Conservation (phyloP, 2,113 vertebrate species). For the Tragelaphus buxtoni region DNA sequence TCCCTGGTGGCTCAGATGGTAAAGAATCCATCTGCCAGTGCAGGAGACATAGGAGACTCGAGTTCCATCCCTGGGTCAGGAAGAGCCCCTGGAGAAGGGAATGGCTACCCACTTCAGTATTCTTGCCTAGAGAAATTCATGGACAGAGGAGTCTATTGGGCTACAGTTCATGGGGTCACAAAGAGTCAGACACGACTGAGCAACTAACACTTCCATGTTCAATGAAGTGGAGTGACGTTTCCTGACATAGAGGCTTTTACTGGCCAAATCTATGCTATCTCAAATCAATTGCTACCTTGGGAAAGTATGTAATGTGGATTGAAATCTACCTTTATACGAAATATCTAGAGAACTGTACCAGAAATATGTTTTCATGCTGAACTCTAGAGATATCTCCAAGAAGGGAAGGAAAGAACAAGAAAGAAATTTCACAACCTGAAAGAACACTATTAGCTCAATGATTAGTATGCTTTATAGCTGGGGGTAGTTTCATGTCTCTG, state of each 20-base stretch:
- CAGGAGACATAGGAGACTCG: neutral
- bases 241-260: neutral
- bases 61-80: neutral
- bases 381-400: neutral
- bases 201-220: neutral
- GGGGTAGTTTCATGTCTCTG: neutral
- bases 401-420: neutral
- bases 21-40: neutral
- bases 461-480: neutral
- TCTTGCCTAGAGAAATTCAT: neutral
- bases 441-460: neutral
- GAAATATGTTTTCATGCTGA: neutral
- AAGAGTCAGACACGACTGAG: neutral
- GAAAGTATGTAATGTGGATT: neutral
- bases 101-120: neutral
- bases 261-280: neutral
- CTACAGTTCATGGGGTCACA: neutral
- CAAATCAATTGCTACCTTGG: neutral
- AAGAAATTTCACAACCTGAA: neutral
- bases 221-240: neutral
- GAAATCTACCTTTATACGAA: slow-evolving; percentile 7
- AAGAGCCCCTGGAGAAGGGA: neutral
- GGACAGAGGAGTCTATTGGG: neutral
- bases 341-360: neutral
- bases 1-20: neutral